Evolutionary conservation across 2,888 invertebrate species (phyloP).

Genomic region (Apodemia mormo): DNA sequence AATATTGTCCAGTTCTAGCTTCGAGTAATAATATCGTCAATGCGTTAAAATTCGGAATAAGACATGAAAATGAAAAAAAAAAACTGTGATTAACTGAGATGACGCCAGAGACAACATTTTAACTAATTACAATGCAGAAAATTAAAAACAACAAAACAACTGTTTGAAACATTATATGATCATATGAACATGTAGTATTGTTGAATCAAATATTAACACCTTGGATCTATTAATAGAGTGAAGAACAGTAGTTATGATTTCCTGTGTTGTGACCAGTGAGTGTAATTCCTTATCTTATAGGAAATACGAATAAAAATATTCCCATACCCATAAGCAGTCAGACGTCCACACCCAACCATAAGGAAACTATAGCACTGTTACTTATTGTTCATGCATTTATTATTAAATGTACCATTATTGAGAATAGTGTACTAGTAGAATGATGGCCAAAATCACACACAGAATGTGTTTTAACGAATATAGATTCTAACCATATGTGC

Average conservation of each 20-base stretch:
- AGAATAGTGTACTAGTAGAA: slow-evolving; percentile 29
- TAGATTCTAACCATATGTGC: slow-evolving; percentile 10
- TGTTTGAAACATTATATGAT: neutral
- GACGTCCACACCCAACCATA: slow-evolving; percentile 42
- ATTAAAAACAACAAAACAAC: too few relatives aligned
- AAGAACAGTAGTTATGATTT: slow-evolving; percentile 26
- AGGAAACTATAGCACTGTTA: slow-evolving; percentile 26
- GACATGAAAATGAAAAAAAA: too few relatives aligned
- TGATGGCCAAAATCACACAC: slow-evolving; percentile 29
- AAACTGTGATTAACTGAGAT: too few relatives aligned
- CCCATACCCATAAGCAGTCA: slow-evolving; percentile 41
- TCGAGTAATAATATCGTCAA: too few relatives aligned
- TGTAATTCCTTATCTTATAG: slow-evolving; percentile 16
- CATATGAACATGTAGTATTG: slow-evolving; percentile 2
- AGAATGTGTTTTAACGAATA: neutral
- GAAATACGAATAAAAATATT: slow-evolving; percentile 35
- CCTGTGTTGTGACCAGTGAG: slow-evolving; percentile 20
- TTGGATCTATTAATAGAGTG: slow-evolving; percentile 11
- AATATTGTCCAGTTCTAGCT: too few relatives aligned
- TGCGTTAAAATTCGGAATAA: too few relatives aligned
- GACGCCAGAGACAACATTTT: too few relatives aligned
- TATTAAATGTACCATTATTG: slow-evolving; percentile 25
- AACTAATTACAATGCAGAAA: too few relatives aligned
- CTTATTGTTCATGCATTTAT: slow-evolving; percentile 6
- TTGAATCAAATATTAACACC: slow-evolving; percentile 2